A percentile compares a stretch with the other conserved stretches of the same genome.
phyloP scores from a whole-genome alignment of 2,888 invertebrate genomes.

The Zhuqinia jingwanae region DNA sequence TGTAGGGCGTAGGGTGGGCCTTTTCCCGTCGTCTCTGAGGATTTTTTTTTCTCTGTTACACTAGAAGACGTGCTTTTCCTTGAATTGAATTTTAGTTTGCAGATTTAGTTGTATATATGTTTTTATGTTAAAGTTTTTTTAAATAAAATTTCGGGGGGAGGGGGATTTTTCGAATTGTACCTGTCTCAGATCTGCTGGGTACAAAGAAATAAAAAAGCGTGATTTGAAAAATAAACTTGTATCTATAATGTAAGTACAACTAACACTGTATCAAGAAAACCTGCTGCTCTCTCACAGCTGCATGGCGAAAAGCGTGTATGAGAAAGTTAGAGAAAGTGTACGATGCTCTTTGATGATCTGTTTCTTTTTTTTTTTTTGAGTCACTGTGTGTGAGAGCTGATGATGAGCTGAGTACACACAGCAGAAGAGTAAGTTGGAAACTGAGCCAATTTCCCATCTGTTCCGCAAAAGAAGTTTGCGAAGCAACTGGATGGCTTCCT shows the following conservation, averaged over 20 bases:
- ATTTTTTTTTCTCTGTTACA: background rate
- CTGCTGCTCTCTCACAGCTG: background rate
- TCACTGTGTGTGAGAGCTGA: constrained; percentile 14
- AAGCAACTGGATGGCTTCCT: constrained; percentile 65
- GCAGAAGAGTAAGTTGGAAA: constrained; percentile 62
- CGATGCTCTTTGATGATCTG: background rate
- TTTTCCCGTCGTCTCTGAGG: background rate
- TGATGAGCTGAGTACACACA: constrained; percentile 30
- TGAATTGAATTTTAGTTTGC: too few relatives aligned
- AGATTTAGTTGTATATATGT: too few relatives aligned
- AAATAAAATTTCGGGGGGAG: too few relatives aligned
- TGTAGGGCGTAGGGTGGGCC: background rate
- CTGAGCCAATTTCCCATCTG: constrained; percentile 71
- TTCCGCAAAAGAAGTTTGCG: constrained; percentile 54
- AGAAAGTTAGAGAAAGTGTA: background rate
- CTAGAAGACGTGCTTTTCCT: background rate
- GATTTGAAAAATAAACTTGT: background rate
- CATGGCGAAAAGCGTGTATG: background rate
- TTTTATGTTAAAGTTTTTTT: too few relatives aligned
- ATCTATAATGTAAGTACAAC: background rate
- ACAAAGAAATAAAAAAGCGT: background rate
- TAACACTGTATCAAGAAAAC: background rate
- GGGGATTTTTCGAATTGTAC: too few relatives aligned
- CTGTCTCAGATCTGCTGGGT: too few relatives aligned
- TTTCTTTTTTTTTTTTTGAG: too few relatives aligned